Conservation (phyloP, 1,140 invertebrate species). For the honey bee (Apis mellifera) region DNA sequence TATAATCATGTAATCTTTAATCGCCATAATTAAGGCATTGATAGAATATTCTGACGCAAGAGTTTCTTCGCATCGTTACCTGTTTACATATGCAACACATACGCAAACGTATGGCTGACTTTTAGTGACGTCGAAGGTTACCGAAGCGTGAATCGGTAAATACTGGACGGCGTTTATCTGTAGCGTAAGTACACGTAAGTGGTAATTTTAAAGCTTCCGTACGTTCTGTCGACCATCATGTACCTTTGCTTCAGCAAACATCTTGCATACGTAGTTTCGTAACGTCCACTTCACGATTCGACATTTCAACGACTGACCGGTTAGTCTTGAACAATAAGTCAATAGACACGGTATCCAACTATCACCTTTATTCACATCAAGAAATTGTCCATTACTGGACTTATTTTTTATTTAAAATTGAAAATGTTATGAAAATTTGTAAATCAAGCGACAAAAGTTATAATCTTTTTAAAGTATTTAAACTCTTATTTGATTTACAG, state of each 20-base stretch:
- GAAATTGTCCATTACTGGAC: too few species aligned
- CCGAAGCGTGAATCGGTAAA: constrained; percentile 58
- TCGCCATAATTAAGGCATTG: constrained; percentile 49
- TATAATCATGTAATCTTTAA: constrained; percentile 26
- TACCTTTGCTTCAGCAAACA: background rate
- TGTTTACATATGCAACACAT: constrained; percentile 23
- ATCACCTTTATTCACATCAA: background rate
- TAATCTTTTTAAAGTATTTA: background rate
- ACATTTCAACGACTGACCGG: background rate
- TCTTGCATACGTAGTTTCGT: constrained; percentile 11
- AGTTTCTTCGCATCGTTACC: background rate
- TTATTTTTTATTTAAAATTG: background rate
- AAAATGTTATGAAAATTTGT: too few species aligned
- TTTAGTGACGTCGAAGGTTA: constrained; percentile 52
- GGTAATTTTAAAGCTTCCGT: constrained; percentile 47
- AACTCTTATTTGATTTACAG: background rate
- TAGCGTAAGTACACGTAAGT: constrained; percentile 27
- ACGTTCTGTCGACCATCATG: background rate
- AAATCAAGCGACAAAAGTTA: too few species aligned
- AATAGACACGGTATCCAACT: background rate
- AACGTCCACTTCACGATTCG: background rate
- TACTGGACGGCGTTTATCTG: constrained; percentile 41
- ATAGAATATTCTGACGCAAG: constrained; percentile 29
- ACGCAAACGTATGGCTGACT: constrained; percentile 17
- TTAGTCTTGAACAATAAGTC: constrained; percentile 1